These are phyloP conservation scores for Choloepus hoffmanni DNA, from an alignment of 2,113 vertebrate genomes.

Conservation along the genomic window DNA sequence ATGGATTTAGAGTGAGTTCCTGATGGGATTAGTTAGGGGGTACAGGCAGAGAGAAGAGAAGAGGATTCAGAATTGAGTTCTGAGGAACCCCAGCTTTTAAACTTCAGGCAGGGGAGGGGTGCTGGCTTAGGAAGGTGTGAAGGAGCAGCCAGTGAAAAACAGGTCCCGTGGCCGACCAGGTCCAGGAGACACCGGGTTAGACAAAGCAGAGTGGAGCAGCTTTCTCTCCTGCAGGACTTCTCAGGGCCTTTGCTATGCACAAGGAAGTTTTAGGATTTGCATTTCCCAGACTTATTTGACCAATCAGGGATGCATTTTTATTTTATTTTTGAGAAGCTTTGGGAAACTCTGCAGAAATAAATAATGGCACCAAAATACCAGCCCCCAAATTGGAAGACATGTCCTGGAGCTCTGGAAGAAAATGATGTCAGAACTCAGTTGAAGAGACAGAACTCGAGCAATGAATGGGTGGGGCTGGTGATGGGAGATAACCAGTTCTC, in stretches of 20 bases:
- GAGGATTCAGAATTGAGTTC: background rate
- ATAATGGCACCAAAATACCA: background rate
- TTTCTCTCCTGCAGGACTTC: background rate
- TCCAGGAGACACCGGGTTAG: background rate
- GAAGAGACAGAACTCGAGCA: background rate
- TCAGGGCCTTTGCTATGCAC: background rate
- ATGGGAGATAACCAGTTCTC: background rate
- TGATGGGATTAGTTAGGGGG: background rate
- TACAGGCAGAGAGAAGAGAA: background rate
- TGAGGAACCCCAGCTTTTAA: background rate
- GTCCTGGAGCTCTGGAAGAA: background rate
- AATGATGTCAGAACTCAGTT: background rate
- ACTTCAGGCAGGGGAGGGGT: background rate
- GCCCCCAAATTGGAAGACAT: background rate
- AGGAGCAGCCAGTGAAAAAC: background rate
- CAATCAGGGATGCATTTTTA: background rate
- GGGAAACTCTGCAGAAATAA: background rate
- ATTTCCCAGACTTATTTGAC: background rate
- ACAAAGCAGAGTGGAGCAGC: no score
- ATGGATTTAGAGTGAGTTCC: no score
- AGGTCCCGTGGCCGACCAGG: no score
- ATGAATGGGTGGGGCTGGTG: accelerated
- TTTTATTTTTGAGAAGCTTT: background rate
- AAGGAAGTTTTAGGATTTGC: background rate
- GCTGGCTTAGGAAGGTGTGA: background rate